phyloP scores from a whole-genome alignment of 2,113 vertebrate genomes.

The Microcebus tavaratra region DNA sequence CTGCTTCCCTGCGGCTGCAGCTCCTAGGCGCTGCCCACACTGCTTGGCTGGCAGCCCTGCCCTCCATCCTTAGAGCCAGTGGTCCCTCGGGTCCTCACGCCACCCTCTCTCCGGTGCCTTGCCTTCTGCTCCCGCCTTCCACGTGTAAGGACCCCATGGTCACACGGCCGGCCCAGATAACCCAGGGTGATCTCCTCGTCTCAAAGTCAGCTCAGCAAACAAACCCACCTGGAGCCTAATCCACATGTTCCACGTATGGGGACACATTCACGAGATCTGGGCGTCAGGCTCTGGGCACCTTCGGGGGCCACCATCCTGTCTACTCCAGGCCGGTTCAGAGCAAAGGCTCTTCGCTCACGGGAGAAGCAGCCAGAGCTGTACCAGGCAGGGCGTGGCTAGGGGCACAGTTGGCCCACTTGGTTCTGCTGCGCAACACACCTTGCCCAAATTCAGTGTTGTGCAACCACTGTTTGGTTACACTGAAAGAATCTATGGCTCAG shows the following conservation, averaged over 20 bases:
- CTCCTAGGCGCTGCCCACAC: fast-evolving
- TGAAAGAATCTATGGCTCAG: too few species aligned
- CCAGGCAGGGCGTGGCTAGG: not conserved
- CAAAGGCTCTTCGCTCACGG: fast-evolving
- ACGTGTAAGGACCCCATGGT: too few species aligned
- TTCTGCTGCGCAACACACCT: not conserved
- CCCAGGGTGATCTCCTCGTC: not conserved
- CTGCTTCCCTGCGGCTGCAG: fast-evolving
- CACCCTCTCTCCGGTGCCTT: not conserved
- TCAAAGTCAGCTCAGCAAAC: fast-evolving
- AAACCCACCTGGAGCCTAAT: not conserved
- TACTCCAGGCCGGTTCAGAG: too few species aligned
- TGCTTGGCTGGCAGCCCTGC: fast-evolving
- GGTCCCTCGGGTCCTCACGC: fast-evolving
- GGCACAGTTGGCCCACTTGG: fast-evolving
- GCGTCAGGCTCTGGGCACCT: fast-evolving
- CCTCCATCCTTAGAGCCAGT: not conserved
- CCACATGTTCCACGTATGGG: fast-evolving
- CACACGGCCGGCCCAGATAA: fast-evolving
- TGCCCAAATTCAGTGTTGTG: fast-evolving
- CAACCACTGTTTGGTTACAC: too few species aligned
- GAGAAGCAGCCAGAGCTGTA: not conserved
- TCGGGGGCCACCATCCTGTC: fast-evolving
- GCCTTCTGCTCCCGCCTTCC: too few species aligned
- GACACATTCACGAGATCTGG: not conserved